Evolutionary conservation across 2,888 invertebrate species (phyloP).

Genomic region (Drosophila buzzatii): DNA sequence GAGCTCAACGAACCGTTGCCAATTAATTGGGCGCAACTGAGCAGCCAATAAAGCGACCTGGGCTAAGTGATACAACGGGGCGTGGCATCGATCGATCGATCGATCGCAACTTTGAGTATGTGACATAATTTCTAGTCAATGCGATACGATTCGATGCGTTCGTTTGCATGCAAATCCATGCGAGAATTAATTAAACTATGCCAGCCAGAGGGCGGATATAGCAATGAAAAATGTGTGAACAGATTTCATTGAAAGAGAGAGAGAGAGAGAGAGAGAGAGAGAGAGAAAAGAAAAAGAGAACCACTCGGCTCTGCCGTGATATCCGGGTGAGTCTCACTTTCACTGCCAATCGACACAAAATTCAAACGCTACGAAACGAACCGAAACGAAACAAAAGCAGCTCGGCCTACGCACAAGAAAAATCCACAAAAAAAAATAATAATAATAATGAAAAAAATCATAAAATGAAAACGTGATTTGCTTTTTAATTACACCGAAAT

Average conservation of each 20-base stretch:
- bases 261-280: background rate
- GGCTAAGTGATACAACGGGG: constrained; percentile 25
- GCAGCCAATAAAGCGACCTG: constrained; percentile 25
- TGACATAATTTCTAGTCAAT: constrained; percentile 68
- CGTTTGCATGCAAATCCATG: constrained; percentile 39
- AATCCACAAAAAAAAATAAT: constrained; percentile 16
- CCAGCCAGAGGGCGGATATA: constrained; percentile 60
- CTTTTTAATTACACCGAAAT: constrained; percentile 66
- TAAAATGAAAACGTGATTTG: constrained; percentile 71
- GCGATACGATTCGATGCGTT: constrained; percentile 46
- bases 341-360: constrained; percentile 50
- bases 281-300: background rate
- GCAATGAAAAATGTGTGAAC: constrained; percentile 54
- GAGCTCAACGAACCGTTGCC: constrained; percentile 56
- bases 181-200: constrained; percentile 72
- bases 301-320: constrained; percentile 11
- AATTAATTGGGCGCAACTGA: constrained; percentile 60
- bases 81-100: constrained; percentile 16
- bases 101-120: constrained; percentile 19
- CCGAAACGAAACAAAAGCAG: constrained; percentile 62
- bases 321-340: constrained; percentile 58
- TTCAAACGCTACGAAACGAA: constrained; percentile 49
- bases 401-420: constrained; percentile 63
- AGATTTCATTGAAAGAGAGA: constrained; percentile 1
- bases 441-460: constrained; percentile 30